A percentile compares a stretch with the other conserved stretches of the same genome.
Evolutionary conservation across 2,113 vertebrate species (phyloP).

Genomic region (Thunnus thynnus): DNA sequence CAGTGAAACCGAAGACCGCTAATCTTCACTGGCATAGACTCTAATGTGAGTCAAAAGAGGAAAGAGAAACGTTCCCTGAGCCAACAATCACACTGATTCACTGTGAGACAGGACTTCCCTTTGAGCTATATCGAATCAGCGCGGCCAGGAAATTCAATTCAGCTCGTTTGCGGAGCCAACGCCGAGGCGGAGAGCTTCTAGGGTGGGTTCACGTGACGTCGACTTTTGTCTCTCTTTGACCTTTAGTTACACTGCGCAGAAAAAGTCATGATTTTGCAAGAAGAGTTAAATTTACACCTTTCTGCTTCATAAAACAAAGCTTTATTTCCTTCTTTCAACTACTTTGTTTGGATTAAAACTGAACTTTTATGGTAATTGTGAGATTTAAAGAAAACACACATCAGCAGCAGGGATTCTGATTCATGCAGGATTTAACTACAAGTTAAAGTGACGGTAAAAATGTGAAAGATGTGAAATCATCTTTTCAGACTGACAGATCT

Average conservation of each 20-base stretch:
- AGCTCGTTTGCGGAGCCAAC: conserved; percentile 24
- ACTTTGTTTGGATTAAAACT: not conserved
- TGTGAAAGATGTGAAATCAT: not conserved
- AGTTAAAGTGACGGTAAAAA: not conserved
- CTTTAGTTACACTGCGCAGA: not conserved
- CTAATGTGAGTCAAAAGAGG: conserved; percentile 16
- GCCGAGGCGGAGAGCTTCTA: not conserved
- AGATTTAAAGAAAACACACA: not conserved
- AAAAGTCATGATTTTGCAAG: not conserved
- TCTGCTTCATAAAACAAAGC: not conserved
- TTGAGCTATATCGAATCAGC: conserved; percentile 49
- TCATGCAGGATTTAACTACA: not conserved
- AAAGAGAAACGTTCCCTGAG: conserved; percentile 26
- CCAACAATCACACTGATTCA: conserved; percentile 40
- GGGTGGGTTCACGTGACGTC: conserved; percentile 2
- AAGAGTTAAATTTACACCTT: not conserved
- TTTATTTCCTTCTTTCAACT: no score
- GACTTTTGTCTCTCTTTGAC: not conserved
- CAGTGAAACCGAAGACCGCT: conserved; percentile 1
- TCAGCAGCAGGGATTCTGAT: not conserved
- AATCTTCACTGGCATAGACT: conserved; percentile 43
- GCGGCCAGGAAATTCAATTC: conserved; percentile 66
- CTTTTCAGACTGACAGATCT: not conserved
- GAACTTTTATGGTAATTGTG: not conserved
- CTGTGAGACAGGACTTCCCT: conserved; percentile 10